Conservation (phyloP, 2,888 invertebrate genomes). For the Molanna angustata region DNA sequence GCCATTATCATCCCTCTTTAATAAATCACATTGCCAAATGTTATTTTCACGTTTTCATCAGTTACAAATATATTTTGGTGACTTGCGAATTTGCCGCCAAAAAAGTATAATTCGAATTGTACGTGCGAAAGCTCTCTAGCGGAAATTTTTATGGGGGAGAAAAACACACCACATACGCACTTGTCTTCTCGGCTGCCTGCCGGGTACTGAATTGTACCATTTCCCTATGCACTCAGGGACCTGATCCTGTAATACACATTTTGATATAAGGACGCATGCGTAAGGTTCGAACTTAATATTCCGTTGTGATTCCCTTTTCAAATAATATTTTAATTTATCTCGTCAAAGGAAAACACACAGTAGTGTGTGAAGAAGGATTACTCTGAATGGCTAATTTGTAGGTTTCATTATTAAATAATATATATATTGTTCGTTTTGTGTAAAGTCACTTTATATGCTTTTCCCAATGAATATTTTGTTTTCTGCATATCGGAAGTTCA, state of each 20-base stretch:
- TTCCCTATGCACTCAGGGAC: background rate
- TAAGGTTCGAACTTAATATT: conserved; percentile 6
- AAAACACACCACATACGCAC: background rate
- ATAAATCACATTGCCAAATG: conserved; percentile 23
- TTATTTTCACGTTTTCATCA: conserved; percentile 8
- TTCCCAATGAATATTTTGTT: no score
- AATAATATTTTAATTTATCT: conserved; percentile 6
- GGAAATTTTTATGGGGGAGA: background rate
- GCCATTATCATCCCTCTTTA: conserved; percentile 7
- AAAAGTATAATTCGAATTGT: conserved; percentile 8
- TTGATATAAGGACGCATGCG: conserved; percentile 20
- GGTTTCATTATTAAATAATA: no score
- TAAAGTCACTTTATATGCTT: no score
- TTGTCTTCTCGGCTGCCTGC: conserved; percentile 12
- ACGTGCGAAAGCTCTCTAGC: conserved; percentile 6
- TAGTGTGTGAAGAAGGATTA: no score
- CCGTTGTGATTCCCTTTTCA: conserved; percentile 17
- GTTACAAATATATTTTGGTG: conserved; percentile 16
- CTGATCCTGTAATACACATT: background rate
- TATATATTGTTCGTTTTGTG: no score
- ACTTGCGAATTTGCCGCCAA: conserved; percentile 13
- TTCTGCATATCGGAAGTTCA: no score
- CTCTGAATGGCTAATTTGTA: no score
- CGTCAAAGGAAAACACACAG: background rate
- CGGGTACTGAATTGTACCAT: conserved; percentile 10